Conservation (phyloP, 2,797 vertebrate genomes). For the Labroides dimidiatus region DNA sequence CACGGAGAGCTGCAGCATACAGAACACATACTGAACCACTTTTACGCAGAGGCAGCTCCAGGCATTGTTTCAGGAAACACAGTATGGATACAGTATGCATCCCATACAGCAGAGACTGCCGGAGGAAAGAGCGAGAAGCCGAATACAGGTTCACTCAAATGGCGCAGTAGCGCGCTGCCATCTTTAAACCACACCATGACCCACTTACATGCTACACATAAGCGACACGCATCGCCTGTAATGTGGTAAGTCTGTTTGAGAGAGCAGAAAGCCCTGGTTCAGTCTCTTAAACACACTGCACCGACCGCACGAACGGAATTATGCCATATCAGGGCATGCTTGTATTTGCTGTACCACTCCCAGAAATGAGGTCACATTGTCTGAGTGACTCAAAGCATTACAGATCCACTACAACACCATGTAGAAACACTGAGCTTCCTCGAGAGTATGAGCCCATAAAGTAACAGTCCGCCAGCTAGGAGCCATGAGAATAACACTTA, state of each 20-base stretch:
- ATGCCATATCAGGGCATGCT: constrained; percentile 45
- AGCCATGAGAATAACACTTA: background rate
- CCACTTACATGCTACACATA: constrained; percentile 62
- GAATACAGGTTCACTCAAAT: constrained; percentile 32
- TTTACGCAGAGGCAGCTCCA: constrained; percentile 60
- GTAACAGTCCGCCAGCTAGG: background rate
- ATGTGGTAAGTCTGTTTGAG: constrained; percentile 25
- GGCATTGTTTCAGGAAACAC: constrained; percentile 57
- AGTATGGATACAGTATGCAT: constrained; percentile 19
- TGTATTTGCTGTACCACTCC: constrained; percentile 73
- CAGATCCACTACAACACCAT: constrained; percentile 24
- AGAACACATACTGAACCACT: constrained; percentile 57
- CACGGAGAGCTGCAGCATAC: constrained; percentile 66
- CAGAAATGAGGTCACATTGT: constrained; percentile 77
- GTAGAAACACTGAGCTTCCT: constrained; percentile 11
- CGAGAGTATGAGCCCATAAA: background rate
- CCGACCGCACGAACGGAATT: constrained; percentile 40
- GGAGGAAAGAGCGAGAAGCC: background rate
- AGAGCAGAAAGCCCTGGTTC: constrained; percentile 22
- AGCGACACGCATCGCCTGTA: constrained; percentile 23
- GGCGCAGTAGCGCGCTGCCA: constrained; percentile 54
- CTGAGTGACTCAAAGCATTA: constrained; percentile 59
- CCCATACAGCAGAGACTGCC: background rate
- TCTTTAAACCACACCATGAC: constrained; percentile 75
- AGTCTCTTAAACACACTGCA: constrained; percentile 23